A percentile compares a stretch with the other conserved stretches of the same genome.
These are phyloP conservation scores for Stylophora pistillata DNA, from an alignment of 64 coral and sea anemone species.

Conservation along the genomic window DNA sequence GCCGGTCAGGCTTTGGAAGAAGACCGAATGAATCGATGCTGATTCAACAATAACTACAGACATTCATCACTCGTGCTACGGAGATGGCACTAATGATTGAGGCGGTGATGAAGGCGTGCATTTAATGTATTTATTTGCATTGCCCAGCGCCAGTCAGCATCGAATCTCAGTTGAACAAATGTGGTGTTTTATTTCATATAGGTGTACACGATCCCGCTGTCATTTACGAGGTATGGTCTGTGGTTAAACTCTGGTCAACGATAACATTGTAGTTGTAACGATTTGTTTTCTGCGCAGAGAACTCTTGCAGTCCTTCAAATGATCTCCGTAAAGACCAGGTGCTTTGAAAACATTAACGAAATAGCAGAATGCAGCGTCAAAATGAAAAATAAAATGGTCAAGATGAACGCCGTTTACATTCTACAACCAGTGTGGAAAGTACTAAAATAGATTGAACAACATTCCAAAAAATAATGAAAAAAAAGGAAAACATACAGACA, in stretches of 20 bases:
- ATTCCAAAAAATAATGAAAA: neutral
- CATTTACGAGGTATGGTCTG: neutral
- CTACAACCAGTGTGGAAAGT: too few species aligned
- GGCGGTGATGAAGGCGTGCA: neutral
- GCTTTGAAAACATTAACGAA: neutral
- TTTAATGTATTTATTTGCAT: neutral
- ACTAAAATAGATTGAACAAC: neutral
- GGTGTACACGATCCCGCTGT: neutral
- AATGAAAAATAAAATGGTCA: neutral
- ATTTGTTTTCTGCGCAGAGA: constrained; percentile 3
- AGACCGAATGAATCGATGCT: neutral
- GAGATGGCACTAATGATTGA: neutral
- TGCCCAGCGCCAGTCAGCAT: neutral
- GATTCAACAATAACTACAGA: neutral
- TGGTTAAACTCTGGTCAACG: constrained; percentile 9
- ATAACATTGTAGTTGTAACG: constrained; percentile 30
- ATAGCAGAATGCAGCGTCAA: neutral
- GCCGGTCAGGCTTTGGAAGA: neutral
- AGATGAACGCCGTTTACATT: too few species aligned
- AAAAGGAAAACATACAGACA: neutral
- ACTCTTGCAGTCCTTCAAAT: neutral
- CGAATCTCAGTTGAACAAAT: constrained; percentile 53
- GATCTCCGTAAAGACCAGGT: constrained; percentile 28
- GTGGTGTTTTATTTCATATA: constrained; percentile 5
- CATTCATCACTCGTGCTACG: neutral